These are phyloP conservation scores for Molossus molossus DNA, from an alignment of 2,797 vertebrate genomes.

Conservation along the genomic window DNA sequence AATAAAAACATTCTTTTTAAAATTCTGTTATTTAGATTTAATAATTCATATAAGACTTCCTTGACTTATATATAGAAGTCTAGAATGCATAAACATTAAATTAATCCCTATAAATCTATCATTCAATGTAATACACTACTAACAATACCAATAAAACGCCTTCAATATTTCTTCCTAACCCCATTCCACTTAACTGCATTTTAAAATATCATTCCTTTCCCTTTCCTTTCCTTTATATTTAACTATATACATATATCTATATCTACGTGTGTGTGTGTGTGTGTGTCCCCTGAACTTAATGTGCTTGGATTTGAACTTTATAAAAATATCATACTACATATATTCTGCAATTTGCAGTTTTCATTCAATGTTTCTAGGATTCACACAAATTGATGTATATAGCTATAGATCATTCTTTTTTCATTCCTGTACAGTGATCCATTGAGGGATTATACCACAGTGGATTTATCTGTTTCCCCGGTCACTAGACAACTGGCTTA, in stretches of 20 bases:
- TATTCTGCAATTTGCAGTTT: conserved; percentile 19
- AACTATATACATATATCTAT: background rate
- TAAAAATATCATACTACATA: background rate
- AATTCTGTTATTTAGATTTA: conserved; percentile 41
- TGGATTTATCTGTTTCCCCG: conserved; percentile 13
- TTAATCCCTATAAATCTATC: background rate
- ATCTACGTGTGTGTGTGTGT: background rate
- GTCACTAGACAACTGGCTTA: background rate
- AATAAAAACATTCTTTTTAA: conserved; percentile 37
- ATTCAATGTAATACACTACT: background rate
- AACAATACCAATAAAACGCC: background rate
- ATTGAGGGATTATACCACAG: background rate
- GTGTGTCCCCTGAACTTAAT: background rate
- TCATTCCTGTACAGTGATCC: background rate
- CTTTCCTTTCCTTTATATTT: background rate
- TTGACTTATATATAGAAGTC: background rate
- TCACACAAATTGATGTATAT: background rate
- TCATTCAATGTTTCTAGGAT: conserved; percentile 27
- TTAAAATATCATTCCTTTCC: background rate
- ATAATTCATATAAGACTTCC: background rate
- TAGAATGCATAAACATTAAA: conserved; percentile 37
- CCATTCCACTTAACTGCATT: background rate
- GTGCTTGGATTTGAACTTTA: background rate
- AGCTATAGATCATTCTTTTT: background rate
- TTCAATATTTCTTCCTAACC: background rate